A percentile compares a stretch with the other conserved stretches of the same genome.
Evolutionary conservation across 2,113 vertebrate species (phyloP).

Genomic region (Caretta caretta): DNA sequence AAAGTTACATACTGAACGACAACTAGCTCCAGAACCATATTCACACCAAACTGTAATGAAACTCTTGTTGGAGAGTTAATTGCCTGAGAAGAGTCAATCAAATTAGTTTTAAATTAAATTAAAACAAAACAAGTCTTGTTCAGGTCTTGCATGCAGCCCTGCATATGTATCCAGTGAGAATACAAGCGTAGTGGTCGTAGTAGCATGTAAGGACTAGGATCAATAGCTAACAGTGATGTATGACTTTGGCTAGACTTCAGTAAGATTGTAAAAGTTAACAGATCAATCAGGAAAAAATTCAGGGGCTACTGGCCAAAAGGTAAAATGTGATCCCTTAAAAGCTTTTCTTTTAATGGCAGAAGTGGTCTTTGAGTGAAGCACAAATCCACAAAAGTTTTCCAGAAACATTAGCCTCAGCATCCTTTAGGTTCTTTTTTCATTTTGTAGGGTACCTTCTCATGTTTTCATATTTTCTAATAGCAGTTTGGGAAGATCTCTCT

Average conservation of each 20-base stretch:
- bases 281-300: background rate
- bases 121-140: background rate
- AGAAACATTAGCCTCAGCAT: background rate
- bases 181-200: background rate
- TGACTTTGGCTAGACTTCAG: background rate
- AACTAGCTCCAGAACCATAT: background rate
- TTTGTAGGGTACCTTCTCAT: background rate
- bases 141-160: background rate
- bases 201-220: background rate
- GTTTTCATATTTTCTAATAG: background rate
- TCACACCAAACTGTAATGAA: background rate
- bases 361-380: background rate
- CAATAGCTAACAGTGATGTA: background rate
- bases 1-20: constrained; percentile 16
- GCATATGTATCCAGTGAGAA: background rate
- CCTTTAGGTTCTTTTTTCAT: background rate
- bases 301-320: background rate
- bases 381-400: background rate
- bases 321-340: background rate
- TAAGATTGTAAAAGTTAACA: background rate
- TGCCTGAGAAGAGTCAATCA: background rate
- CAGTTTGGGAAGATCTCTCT: background rate
- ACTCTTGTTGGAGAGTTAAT: background rate
- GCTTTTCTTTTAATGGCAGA: background rate
- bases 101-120: background rate